Evolutionary conservation across 2,888 invertebrate genomes (phyloP), one percentile per base, ranked within the genome.

Genomic region (Arctia plantaginis): DNA sequence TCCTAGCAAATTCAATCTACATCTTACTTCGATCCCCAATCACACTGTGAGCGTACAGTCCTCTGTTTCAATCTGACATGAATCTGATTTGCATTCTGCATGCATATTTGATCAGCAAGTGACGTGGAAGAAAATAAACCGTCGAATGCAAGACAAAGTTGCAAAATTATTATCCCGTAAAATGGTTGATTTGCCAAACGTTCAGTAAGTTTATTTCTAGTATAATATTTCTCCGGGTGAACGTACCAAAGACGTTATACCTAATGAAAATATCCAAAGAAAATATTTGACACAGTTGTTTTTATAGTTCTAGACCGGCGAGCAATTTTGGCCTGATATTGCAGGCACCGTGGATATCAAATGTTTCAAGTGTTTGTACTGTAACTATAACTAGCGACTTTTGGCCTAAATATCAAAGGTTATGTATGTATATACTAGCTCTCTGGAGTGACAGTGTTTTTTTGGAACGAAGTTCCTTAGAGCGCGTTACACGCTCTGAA

Each of bases 11-110:
- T 67, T 44, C 20, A 44, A 67, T 67, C 30, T 44, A 67, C 27
- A 44, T 44, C 41, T 67, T 20, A 20, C 30, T 18, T 3, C 30
- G 7, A 62, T 62, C 62, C 62, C 20, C 71, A 35, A 65, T 71
- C 51, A 71, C 18, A 66, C 65, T 55, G 66, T n/a, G 30, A 64
- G 27, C 23, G 30, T 27, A 51, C 65, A 66, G 51, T 65, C 65
- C 15, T 51, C 71, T 15, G 65, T 71, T 47, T 18, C 51, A 47
- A 71, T 71, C 27, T 66, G 33, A 66, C 47, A 66, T 27, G 71
- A 65, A 64, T n/a, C 18, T 66, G 51, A 71, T 71, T 65, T 64
- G 55, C 44, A 71, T 71, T 66, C 39, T 55, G 71, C n/a, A 55
- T 55, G 35, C 51, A 71, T 64, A 71, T 71, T 66, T 59, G 8